Conservation (phyloP, 2,797 vertebrate genomes). For the Lacerta viridis region DNA sequence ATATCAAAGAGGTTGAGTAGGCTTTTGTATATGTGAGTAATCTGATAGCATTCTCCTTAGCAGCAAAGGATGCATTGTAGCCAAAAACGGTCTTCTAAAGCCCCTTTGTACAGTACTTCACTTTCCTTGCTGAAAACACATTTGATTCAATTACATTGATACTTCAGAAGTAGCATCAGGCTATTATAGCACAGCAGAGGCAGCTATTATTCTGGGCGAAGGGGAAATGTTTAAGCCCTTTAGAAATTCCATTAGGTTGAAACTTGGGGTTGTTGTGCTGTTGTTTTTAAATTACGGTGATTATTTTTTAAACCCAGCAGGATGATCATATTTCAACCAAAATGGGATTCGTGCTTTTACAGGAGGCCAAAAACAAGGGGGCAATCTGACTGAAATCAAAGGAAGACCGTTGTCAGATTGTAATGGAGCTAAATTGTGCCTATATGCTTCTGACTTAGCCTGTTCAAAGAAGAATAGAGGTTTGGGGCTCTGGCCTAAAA, state of each 20-base stretch:
- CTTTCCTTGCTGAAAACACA: slow-evolving; percentile 21
- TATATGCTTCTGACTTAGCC: not conserved
- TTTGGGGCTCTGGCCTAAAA: not conserved
- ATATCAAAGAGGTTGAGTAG: slow-evolving; percentile 17
- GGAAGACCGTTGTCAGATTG: not conserved
- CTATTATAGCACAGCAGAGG: slow-evolving; percentile 3
- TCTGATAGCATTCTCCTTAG: slow-evolving; percentile 38
- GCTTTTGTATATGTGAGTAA: slow-evolving; percentile 26
- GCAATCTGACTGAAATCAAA: not conserved
- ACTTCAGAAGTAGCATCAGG: slow-evolving; percentile 7
- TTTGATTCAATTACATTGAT: slow-evolving; percentile 4
- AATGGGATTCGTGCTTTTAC: not conserved
- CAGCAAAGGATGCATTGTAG: slow-evolving; percentile 23
- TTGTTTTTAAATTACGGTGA: not conserved
- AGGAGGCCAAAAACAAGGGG: too few relatives aligned
- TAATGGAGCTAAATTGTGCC: not conserved
- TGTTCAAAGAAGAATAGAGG: not conserved
- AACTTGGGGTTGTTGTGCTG: not conserved
- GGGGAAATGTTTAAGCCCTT: slow-evolving; percentile 18
- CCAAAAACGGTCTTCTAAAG: slow-evolving; percentile 34
- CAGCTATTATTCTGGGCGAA: not conserved
- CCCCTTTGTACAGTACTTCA: not conserved
- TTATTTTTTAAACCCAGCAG: not conserved
- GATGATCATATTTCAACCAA: not conserved
- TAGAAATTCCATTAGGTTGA: slow-evolving; percentile 35